A percentile compares a stretch with the other conserved stretches of the same genome.
phyloP scores from a whole-genome alignment of 2,888 invertebrate species.

The Lasioglossum calceatum region DNA sequence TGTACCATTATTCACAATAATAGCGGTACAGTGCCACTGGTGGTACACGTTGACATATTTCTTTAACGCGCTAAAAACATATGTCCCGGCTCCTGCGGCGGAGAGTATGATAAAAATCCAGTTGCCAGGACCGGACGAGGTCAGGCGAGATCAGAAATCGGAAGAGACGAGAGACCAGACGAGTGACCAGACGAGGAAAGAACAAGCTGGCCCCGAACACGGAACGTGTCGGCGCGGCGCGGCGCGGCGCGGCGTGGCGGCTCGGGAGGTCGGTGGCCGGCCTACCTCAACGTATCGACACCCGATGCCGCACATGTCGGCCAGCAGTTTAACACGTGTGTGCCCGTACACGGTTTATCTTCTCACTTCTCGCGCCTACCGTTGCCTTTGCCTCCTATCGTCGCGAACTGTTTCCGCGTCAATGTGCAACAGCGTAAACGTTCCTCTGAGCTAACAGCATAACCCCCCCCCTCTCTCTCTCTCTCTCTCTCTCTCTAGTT shows the following conservation, averaged over 20 bases:
- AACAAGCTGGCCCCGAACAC: conserved; percentile 15
- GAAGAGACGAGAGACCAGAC: neutral
- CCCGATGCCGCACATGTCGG: conserved; percentile 61
- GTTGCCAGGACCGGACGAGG: neutral
- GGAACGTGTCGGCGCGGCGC: conserved; percentile 19
- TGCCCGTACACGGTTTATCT: conserved; percentile 41
- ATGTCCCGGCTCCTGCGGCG: neutral
- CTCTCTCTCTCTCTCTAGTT: neutral
- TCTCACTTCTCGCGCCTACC: conserved; percentile 3
- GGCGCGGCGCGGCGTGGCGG: conserved; percentile 24
- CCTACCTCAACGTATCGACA: conserved; percentile 70
- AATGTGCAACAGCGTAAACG: conserved; percentile 47
- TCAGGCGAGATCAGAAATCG: neutral
- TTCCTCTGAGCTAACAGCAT: conserved; percentile 32
- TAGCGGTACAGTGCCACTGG: too few relatives aligned
- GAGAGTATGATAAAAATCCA: neutral
- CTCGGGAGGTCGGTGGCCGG: conserved; percentile 70
- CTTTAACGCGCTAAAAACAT: too few relatives aligned
- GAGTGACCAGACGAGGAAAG: neutral
- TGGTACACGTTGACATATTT: too few relatives aligned
- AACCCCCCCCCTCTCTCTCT: neutral
- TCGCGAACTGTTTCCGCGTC: conserved; percentile 49
- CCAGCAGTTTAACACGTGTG: conserved; percentile 50
- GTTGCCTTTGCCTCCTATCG: neutral
- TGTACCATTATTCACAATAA: too few relatives aligned